Evolutionary conservation across 1,140 invertebrate genomes (phyloP).

Genomic region (Olivierus martensii): DNA sequence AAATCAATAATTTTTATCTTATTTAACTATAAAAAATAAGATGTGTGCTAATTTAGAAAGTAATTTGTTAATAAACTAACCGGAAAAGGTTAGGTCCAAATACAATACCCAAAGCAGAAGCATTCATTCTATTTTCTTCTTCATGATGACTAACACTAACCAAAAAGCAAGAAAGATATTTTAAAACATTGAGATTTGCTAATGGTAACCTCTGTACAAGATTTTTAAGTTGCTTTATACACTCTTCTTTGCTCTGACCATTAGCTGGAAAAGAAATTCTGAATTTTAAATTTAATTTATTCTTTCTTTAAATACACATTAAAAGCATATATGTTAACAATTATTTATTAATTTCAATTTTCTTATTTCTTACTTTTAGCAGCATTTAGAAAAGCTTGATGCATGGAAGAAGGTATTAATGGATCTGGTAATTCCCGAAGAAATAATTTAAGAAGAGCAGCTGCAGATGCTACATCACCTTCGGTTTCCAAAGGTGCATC

Average conservation of each 20-base stretch:
- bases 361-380: constrained; percentile 21
- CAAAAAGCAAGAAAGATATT: constrained; percentile 31
- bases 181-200: constrained; percentile 29
- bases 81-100: constrained; percentile 37
- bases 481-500: constrained; percentile 31
- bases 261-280: not conserved
- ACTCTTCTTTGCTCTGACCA: constrained; percentile 3
- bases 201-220: constrained; percentile 24
- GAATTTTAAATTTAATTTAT: not conserved
- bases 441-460: constrained; percentile 34
- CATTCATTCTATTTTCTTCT: constrained; percentile 31
- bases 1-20: not conserved
- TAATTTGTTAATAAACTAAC: constrained; percentile 16
- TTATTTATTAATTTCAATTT: not conserved
- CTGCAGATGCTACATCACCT: constrained; percentile 30
- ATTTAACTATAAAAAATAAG: not conserved
- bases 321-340: not conserved
- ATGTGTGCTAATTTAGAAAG: not conserved
- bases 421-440: constrained; percentile 33
- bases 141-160: constrained; percentile 29
- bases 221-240: constrained; percentile 13
- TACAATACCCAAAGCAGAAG: constrained; percentile 32
- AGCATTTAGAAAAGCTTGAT: constrained; percentile 26
- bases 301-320: not conserved
- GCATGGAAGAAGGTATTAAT: constrained; percentile 29